A percentile compares a stretch with the other conserved stretches of the same genome.
phyloP scores from a whole-genome alignment of 2,113 vertebrate genomes.

The Catharus bicknelli region DNA sequence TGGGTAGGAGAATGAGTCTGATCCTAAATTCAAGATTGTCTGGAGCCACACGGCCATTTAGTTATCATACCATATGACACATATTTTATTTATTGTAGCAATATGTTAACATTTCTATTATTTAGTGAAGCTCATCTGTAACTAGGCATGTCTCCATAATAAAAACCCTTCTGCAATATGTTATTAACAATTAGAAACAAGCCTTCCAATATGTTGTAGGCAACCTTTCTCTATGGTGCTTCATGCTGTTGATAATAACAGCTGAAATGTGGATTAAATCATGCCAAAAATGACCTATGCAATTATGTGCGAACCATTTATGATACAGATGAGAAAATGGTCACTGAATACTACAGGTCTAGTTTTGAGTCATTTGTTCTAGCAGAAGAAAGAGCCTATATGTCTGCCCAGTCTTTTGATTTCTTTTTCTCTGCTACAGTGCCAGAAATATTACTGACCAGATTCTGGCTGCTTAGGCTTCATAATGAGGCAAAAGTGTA shows the following conservation, averaged over 20 bases:
- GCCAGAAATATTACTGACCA: neutral
- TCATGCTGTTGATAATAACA: slow-evolving; percentile 2
- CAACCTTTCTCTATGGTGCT: neutral
- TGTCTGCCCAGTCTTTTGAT: neutral
- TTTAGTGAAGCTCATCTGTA: slow-evolving; percentile 6
- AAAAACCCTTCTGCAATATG: neutral
- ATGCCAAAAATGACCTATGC: neutral
- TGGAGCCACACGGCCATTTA: neutral
- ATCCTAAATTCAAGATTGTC: neutral
- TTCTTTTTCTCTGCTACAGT: neutral
- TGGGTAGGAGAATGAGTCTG: neutral
- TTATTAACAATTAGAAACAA: neutral
- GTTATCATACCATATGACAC: neutral
- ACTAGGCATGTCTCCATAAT: neutral
- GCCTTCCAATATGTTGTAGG: neutral
- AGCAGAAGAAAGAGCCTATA: neutral
- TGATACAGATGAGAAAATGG: neutral
- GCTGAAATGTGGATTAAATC: slow-evolving; percentile 8
- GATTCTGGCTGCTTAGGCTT: neutral
- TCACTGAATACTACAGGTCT: neutral
- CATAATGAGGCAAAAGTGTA: neutral
- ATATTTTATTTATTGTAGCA: neutral
- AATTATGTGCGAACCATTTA: slow-evolving; percentile 22
- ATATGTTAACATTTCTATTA: neutral
- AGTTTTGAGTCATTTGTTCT: neutral